phyloP scores from a whole-genome alignment of 1,140 invertebrate species.

The Ips typographus region DNA sequence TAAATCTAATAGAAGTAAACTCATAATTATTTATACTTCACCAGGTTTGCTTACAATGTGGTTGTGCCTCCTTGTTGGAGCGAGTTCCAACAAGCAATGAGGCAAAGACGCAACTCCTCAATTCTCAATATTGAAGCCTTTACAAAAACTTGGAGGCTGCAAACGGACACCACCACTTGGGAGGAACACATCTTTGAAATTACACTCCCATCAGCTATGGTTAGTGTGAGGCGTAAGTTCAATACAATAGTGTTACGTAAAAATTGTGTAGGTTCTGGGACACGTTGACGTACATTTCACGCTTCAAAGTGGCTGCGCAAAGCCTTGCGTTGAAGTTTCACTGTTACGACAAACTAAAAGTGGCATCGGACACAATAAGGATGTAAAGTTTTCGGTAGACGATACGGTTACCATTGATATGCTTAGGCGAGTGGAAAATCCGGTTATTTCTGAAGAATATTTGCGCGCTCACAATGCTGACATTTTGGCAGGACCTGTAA shows the following conservation, averaged over 20 bases:
- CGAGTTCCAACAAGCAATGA: conserved; percentile 76
- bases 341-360: conserved; percentile 74
- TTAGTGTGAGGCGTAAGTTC: conserved; percentile 34
- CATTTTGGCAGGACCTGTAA: conserved; percentile 84
- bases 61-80: conserved; percentile 92
- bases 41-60: conserved; percentile 63
- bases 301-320: conserved; percentile 65
- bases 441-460: conserved; percentile 77
- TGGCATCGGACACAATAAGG: conserved; percentile 59
- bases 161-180: conserved; percentile 82
- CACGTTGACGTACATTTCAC: conserved; percentile 87
- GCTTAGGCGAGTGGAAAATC: conserved; percentile 67
- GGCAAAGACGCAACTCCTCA: conserved; percentile 69
- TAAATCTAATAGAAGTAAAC: neutral
- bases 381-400: conserved; percentile 50
- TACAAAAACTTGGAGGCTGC: conserved; percentile 82
- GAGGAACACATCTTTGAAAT: conserved; percentile 91
- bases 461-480: conserved; percentile 84
- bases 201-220: conserved; percentile 73
- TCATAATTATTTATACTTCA: neutral
- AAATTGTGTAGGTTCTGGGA: conserved; percentile 52
- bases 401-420: conserved; percentile 49
- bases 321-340: conserved; percentile 75
- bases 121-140: conserved; percentile 65
- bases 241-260: neutral